Conservation (phyloP, 1,140 invertebrate genomes). For the Listronotus bonariensis region DNA sequence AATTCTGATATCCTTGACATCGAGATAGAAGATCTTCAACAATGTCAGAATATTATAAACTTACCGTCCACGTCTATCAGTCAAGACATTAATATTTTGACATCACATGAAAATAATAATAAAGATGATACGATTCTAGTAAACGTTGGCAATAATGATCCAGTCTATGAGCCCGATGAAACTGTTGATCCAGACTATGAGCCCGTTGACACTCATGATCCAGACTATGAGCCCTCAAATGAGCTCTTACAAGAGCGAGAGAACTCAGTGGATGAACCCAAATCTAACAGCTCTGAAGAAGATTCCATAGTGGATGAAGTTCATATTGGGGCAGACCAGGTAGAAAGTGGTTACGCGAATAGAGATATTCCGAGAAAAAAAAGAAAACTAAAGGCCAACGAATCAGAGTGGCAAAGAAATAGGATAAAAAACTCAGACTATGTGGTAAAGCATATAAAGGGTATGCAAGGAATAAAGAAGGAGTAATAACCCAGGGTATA, state of each 20-base stretch:
- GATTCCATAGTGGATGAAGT: constrained; percentile 1
- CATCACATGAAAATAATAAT: constrained; percentile 4
- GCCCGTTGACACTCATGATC: constrained; percentile 1
- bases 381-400: constrained; percentile 2
- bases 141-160: constrained; percentile 1
- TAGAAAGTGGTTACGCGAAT: too few relatives aligned
- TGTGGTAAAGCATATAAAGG: too few relatives aligned
- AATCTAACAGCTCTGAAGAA: constrained; percentile 4
- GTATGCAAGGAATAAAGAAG: too few relatives aligned
- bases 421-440: too few relatives aligned
- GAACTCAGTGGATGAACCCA: constrained; percentile 3
- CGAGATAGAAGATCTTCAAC: constrained; percentile 1
- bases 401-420: constrained; percentile 4
- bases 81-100: not conserved
- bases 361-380: constrained; percentile 2
- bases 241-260: not conserved
- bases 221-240: constrained; percentile 1
- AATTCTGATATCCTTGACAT: too few relatives aligned
- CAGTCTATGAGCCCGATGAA: too few relatives aligned
- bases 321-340: too few relatives aligned
- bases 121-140: constrained; percentile 4
- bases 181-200: too few relatives aligned
- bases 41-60: not conserved
- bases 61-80: constrained; percentile 3
- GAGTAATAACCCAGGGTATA: too few relatives aligned